A percentile compares a stretch with the other conserved stretches of the same genome.
These are phyloP conservation scores for Zalophus californianus DNA, from an alignment of 2,797 vertebrate genomes.

Conservation along the genomic window DNA sequence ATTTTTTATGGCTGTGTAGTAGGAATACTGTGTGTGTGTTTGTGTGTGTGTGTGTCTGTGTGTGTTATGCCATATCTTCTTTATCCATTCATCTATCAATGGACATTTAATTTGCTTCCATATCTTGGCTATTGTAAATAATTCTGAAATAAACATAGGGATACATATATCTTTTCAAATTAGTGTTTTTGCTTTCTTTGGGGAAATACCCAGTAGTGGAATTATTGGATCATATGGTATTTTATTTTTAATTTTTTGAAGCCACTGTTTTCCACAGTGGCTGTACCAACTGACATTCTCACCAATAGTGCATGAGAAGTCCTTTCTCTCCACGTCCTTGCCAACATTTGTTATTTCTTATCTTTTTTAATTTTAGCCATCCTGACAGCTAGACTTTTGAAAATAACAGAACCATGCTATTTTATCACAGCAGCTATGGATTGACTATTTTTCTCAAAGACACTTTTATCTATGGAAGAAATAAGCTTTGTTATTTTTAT, in stretches of 20 bases:
- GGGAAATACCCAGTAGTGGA: not conserved
- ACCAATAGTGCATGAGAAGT: not conserved
- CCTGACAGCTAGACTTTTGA: not conserved
- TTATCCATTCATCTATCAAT: not conserved
- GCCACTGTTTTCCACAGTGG: not conserved
- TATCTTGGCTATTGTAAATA: not conserved
- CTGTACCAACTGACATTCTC: not conserved
- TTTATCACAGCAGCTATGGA: not conserved
- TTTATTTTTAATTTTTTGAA: not conserved
- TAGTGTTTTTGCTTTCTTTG: not conserved
- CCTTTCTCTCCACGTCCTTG: not conserved
- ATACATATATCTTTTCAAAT: not conserved
- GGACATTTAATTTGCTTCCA: not conserved
- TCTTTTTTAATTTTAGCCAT: not conserved
- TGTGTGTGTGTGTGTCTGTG: not conserved
- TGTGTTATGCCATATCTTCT: not conserved
- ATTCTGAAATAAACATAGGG: not conserved
- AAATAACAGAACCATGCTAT: not conserved
- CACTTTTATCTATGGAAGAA: not conserved
- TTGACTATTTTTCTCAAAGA: not conserved
- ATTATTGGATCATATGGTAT: not conserved
- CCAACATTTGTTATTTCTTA: not conserved
- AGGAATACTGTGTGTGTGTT: not conserved
- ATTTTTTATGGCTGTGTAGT: not conserved
- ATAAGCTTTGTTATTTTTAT: slow-evolving; percentile 10